A percentile compares a stretch with the other conserved stretches of the same genome.
phyloP scores from a whole-genome alignment of 2,888 invertebrate genomes.

The Microctonus brassicae region DNA sequence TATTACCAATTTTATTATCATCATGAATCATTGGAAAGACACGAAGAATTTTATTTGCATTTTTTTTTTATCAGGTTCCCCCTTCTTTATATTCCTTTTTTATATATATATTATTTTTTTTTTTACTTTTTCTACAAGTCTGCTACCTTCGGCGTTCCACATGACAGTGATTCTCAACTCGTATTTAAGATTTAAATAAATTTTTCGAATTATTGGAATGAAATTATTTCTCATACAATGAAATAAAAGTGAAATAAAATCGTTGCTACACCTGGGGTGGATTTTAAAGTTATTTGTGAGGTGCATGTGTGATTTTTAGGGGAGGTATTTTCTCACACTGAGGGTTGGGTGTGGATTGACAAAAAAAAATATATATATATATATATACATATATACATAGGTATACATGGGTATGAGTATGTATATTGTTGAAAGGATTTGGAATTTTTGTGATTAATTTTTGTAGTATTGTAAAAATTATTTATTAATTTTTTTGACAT shows the following conservation, averaged over 20 bases:
- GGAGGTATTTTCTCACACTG: neutral
- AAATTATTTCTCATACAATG: neutral
- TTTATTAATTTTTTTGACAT: constrained; percentile 6
- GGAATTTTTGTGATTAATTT: too few species aligned
- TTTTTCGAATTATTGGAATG: neutral
- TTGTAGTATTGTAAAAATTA: too few species aligned
- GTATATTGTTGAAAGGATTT: too few species aligned
- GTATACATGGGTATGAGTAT: too few species aligned
- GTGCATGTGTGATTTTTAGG: neutral
- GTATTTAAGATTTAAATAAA: neutral
- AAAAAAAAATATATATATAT: neutral
- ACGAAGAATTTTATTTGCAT: neutral
- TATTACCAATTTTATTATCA: too few species aligned
- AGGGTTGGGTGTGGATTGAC: neutral
- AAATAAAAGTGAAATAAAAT: neutral
- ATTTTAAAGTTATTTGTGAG: neutral
- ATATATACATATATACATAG: too few species aligned
- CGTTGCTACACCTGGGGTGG: neutral
- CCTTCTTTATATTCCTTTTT: neutral
- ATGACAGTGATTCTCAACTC: neutral
- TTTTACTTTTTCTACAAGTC: constrained; percentile 2
- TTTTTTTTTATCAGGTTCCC: too few species aligned
- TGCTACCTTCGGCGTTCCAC: neutral
- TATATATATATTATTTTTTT: constrained; percentile 7
- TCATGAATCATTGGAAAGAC: too few species aligned